These are phyloP conservation scores for Goniozus legneri DNA, from an alignment of 1,140 invertebrate species.

Conservation along the genomic window DNA sequence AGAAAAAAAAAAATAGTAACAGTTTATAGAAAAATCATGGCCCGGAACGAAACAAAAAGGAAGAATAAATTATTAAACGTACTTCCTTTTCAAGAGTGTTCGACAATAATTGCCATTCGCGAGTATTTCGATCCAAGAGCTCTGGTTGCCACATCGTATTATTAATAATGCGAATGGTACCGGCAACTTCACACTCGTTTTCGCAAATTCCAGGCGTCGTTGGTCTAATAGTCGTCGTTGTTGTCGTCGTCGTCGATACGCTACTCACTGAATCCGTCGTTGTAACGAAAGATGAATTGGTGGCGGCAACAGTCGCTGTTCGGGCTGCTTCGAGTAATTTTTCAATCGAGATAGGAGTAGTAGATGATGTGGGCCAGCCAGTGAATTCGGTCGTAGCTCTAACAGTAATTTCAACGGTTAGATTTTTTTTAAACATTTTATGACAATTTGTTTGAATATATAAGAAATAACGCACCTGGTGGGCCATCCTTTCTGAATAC, in stretches of 20 bases:
- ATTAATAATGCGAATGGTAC: slow-evolving; percentile 77
- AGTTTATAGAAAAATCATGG: neutral
- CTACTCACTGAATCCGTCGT: slow-evolving; percentile 45
- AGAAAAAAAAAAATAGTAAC: slow-evolving; percentile 32
- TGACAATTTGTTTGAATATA: slow-evolving; percentile 7
- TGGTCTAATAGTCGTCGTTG: slow-evolving; percentile 70
- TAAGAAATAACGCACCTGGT: slow-evolving; percentile 61
- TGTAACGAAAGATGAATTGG: slow-evolving; percentile 36
- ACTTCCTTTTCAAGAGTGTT: slow-evolving; percentile 76
- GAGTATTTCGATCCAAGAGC: slow-evolving; percentile 78
- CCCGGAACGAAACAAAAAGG: no score
- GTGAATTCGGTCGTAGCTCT: slow-evolving; percentile 85
- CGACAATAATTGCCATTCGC: slow-evolving; percentile 79
- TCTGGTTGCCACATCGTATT: slow-evolving; percentile 81
- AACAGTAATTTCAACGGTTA: slow-evolving; percentile 19
- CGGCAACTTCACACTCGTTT: slow-evolving; percentile 76
- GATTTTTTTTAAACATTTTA: slow-evolving; percentile 1
- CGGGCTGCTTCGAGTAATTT: slow-evolving; percentile 72
- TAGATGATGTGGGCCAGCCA: slow-evolving; percentile 81
- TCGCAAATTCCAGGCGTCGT: slow-evolving; percentile 79
- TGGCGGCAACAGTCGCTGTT: slow-evolving; percentile 57
- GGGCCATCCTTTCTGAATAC: slow-evolving; percentile 78
- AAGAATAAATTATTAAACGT: slow-evolving; percentile 10
- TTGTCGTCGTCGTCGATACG: slow-evolving; percentile 69
- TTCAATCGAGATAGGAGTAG: slow-evolving; percentile 79